These are phyloP conservation scores for Nemurella pictetii DNA, from an alignment of 2,888 invertebrate genomes.

Conservation along the genomic window DNA sequence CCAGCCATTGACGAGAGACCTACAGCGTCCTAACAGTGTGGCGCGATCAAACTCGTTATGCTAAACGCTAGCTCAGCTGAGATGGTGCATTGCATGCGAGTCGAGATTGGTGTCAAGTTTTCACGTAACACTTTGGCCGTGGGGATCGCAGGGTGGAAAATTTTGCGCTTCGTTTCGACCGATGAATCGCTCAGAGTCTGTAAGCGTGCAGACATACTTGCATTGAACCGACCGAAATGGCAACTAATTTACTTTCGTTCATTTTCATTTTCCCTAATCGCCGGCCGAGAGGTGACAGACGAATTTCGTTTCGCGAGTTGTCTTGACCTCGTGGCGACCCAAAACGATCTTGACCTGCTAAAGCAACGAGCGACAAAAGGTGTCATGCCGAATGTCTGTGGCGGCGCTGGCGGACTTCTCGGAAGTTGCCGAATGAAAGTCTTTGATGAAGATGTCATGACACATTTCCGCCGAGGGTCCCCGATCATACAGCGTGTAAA, in stretches of 20 bases:
- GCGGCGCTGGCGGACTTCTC: neutral
- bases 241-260: neutral
- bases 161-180: neutral
- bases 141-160: neutral
- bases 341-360: neutral
- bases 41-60: neutral
- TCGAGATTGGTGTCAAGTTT: neutral
- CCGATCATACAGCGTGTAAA: too few relatives aligned
- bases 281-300: neutral
- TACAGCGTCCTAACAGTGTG: neutral
- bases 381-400: neutral
- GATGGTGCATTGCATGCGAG: neutral
- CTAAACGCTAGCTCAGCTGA: neutral
- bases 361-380: neutral
- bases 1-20: neutral
- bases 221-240: neutral
- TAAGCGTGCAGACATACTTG: too few relatives aligned
- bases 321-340: neutral
- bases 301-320: neutral
- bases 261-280: neutral
- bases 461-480: constrained; percentile 5
- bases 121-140: neutral
- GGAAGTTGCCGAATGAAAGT: constrained; percentile 7
- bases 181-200: neutral
- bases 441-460: constrained; percentile 19